These are phyloP conservation scores for Oncorhynchus gorbuscha DNA, from an alignment of 2,113 vertebrate genomes.

Conservation along the genomic window DNA sequence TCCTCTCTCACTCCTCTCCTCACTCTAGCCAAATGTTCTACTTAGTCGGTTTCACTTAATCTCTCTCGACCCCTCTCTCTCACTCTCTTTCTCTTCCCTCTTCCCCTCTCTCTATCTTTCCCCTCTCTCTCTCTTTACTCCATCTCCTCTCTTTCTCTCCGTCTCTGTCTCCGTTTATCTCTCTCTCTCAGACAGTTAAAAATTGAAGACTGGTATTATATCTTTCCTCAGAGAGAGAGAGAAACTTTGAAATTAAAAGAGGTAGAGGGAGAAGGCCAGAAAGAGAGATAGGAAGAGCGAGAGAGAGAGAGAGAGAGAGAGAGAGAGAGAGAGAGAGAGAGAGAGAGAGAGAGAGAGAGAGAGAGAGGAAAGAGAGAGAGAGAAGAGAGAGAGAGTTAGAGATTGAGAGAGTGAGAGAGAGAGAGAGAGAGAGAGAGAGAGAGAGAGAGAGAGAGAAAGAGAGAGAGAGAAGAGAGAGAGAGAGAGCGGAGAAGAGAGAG, in stretches of 20 bases:
- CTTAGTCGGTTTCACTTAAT: no score
- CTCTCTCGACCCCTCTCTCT: no score
- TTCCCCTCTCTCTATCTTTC: no score
- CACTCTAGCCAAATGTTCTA: no score
- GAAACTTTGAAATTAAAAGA: not conserved
- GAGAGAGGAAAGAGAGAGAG: no score
- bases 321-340: not conserved
- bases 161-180: not conserved
- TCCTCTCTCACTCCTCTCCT: no score
- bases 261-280: not conserved
- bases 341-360: no score
- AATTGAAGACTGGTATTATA: slow-evolving; percentile 57
- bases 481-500: slow-evolving; percentile 6
- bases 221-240: slow-evolving; percentile 55
- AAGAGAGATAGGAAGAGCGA: not conserved
- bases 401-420: not conserved
- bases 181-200: slow-evolving; percentile 17
- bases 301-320: not conserved
- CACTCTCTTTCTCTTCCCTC: not conserved
- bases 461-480: no score
- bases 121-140: no score
- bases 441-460: no score
- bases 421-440: no score
- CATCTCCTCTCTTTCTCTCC: no score
- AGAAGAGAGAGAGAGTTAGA: not conserved